Evolutionary conservation across 2,888 invertebrate species (phyloP).

Genomic region (Drosophila recens): DNA sequence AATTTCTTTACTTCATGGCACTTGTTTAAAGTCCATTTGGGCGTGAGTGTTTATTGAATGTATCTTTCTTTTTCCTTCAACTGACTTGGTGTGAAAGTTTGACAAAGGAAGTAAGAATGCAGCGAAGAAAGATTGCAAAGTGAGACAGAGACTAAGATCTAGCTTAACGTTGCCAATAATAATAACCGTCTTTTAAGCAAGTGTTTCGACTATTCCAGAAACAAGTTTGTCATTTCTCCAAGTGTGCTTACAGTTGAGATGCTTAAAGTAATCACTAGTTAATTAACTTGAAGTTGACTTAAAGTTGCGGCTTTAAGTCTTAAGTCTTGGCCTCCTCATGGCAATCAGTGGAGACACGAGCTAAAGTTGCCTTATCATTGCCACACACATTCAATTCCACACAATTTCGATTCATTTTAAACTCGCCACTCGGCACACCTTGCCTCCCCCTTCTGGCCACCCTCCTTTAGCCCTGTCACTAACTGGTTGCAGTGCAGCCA

Average conservation of each 20-base stretch:
- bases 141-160: not conserved
- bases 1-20: constrained; percentile 76
- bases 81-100: constrained; percentile 54
- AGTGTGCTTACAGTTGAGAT: constrained; percentile 13
- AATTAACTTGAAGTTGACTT: constrained; percentile 21
- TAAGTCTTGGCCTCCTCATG: constrained; percentile 1
- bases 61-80: constrained; percentile 3
- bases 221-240: constrained; percentile 6
- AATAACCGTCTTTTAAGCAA: not conserved
- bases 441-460: not conserved
- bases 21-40: constrained; percentile 80
- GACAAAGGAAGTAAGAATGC: constrained; percentile 2
- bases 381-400: constrained; percentile 45
- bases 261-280: constrained; percentile 11
- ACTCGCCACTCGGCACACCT: constrained; percentile 19
- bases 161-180: not conserved
- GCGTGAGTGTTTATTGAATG: constrained; percentile 78
- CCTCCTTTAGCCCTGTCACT: constrained; percentile 10
- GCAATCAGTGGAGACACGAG: constrained; percentile 41
- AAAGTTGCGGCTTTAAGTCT: constrained; percentile 35
- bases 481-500: constrained; percentile 31
- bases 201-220: not conserved
- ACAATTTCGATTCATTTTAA: constrained; percentile 54
- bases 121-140: not conserved
- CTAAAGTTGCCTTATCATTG: constrained; percentile 59